Percentiles rank a stretch among this genome's conserved stretches.
Evolutionary conservation across 2,888 invertebrate species (phyloP).

Genomic region (Cataglyphis livida): DNA sequence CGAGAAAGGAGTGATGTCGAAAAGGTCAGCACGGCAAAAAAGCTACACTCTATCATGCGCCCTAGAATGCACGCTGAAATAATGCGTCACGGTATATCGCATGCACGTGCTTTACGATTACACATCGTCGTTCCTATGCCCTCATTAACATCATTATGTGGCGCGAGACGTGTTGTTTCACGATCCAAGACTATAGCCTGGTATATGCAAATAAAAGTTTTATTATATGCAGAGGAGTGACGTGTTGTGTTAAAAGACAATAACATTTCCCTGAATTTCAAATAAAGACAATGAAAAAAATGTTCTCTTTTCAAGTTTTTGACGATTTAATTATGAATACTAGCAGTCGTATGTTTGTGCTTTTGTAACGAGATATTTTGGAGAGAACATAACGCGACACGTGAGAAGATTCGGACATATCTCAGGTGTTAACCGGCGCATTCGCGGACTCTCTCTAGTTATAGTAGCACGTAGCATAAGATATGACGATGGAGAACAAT

Average conservation of each 20-base stretch:
- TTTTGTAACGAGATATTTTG: neutral
- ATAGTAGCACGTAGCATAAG: constrained; percentile 24
- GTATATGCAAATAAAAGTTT: constrained; percentile 22
- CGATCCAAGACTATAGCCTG: constrained; percentile 14
- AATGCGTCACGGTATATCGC: constrained; percentile 51
- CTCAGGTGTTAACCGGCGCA: constrained; percentile 13
- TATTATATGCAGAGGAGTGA: neutral
- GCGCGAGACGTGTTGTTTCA: constrained; percentile 50
- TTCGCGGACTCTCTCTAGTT: neutral
- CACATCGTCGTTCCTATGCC: constrained; percentile 26
- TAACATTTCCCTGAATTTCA: neutral
- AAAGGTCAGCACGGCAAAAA: constrained; percentile 45
- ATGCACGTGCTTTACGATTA: constrained; percentile 46
- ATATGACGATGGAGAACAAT: constrained; percentile 44
- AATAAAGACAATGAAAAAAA: neutral
- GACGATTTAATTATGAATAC: neutral
- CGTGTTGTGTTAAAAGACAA: neutral
- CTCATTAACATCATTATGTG: constrained; percentile 61
- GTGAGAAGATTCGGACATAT: neutral
- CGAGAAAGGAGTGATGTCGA: constrained; percentile 13
- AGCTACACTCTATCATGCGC: constrained; percentile 47
- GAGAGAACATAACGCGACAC: neutral
- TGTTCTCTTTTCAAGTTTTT: neutral
- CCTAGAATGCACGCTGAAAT: constrained; percentile 42
- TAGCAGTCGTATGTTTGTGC: too few relatives aligned